These are phyloP conservation scores for Neotoma lepida DNA, from an alignment of 2,113 vertebrate genomes.

Conservation along the genomic window DNA sequence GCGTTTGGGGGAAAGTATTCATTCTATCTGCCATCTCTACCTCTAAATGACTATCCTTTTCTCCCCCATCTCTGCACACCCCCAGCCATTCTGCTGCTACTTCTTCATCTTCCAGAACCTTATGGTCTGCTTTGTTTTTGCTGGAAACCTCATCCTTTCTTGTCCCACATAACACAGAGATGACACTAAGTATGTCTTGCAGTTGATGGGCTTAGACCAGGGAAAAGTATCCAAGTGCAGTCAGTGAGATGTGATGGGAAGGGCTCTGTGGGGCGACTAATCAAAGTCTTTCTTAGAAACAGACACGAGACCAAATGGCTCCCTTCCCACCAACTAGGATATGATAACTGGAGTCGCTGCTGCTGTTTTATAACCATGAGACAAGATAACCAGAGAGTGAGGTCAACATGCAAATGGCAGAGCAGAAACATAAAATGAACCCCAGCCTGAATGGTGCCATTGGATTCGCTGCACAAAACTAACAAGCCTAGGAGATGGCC, in stretches of 20 bases:
- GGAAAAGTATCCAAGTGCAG: not conserved
- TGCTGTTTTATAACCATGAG: not conserved
- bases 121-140: not conserved
- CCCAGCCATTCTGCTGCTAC: not conserved
- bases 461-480: not conserved
- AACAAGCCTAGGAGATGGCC: too few relatives aligned
- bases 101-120: not conserved
- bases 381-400: not conserved
- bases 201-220: not conserved
- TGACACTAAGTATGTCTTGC: too few relatives aligned
- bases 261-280: not conserved
- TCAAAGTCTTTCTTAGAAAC: constrained; percentile 8
- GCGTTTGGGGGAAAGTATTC: too few relatives aligned
- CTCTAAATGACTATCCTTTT: not conserved
- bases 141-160: not conserved
- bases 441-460: not conserved
- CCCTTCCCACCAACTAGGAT: not conserved
- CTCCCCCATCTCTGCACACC: not conserved
- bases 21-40: not conserved
- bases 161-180: not conserved
- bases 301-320: not conserved
- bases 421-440: not conserved
- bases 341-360: not conserved
- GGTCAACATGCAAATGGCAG: not conserved
- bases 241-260: not conserved